Percentiles rank a stretch among this genome's conserved stretches.
Evolutionary conservation across 2,113 vertebrate species (phyloP).

Genomic region (Paramormyrops kingsleyae): DNA sequence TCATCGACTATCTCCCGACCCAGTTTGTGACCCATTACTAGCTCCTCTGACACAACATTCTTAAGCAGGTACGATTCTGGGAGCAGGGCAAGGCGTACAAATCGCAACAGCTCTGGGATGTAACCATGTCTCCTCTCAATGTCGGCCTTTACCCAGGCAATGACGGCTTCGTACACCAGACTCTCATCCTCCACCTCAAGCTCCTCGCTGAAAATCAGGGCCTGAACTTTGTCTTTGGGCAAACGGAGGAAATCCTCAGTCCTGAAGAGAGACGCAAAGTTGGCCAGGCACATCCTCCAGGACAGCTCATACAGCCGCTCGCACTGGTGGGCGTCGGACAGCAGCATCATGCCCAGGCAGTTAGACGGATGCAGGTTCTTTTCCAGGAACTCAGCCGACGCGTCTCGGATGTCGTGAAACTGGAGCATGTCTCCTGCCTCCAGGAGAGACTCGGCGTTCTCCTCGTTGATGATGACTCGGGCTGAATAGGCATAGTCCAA

Average conservation of each 20-base stretch:
- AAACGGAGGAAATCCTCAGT: conserved; percentile 70
- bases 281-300: conserved; percentile 70
- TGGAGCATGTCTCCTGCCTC: conserved; percentile 78
- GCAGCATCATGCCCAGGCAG: conserved; percentile 77
- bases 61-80: conserved; percentile 67
- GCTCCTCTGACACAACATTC: conserved; percentile 63
- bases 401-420: conserved; percentile 74
- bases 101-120: conserved; percentile 66
- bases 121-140: conserved; percentile 53
- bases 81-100: conserved; percentile 67
- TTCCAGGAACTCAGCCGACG: conserved; percentile 69
- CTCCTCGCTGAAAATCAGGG: conserved; percentile 73
- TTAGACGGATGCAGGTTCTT: conserved; percentile 73
- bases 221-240: conserved; percentile 68
- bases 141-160: conserved; percentile 73
- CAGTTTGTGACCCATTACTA: conserved; percentile 68
- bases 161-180: conserved; percentile 70
- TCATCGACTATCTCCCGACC: conserved; percentile 72
- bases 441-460: conserved; percentile 72
- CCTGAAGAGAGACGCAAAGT: conserved; percentile 63
- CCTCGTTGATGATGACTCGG: conserved; percentile 71
- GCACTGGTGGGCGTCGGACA: conserved; percentile 72
- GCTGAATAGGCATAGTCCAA: conserved; percentile 75
- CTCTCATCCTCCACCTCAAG: conserved; percentile 75
- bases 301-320: conserved; percentile 69